Percentiles rank a stretch among this genome's conserved stretches.
Evolutionary conservation across 2,888 invertebrate genomes (phyloP).

Genomic region (Rambutsinella grinnellia): DNA sequence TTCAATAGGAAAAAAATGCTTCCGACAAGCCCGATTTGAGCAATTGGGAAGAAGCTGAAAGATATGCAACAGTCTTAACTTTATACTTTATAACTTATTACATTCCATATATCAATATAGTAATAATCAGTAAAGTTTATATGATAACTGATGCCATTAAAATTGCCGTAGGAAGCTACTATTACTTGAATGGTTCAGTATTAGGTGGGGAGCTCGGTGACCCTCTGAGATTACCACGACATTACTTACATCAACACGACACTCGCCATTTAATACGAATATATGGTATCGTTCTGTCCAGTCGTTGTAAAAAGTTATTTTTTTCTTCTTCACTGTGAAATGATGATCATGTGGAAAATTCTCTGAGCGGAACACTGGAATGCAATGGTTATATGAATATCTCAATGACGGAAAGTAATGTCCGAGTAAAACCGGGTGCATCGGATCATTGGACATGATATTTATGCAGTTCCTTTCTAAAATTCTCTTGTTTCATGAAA

Average conservation of each 20-base stretch:
- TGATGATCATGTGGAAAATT: too few relatives aligned
- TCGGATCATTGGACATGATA: slow-evolving; percentile 67
- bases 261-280: slow-evolving; percentile 51
- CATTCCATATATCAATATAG: slow-evolving; percentile 21
- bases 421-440: slow-evolving; percentile 61
- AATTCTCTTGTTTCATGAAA: slow-evolving; percentile 25
- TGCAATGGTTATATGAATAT: too few relatives aligned
- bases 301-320: not conserved
- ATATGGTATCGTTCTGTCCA: slow-evolving; percentile 1
- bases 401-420: not conserved
- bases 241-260: slow-evolving; percentile 61
- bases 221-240: slow-evolving; percentile 56
- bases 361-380: too few relatives aligned
- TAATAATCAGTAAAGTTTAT: slow-evolving; percentile 55
- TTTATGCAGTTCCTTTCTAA: slow-evolving; percentile 64
- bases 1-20: too few relatives aligned
- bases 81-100: too few relatives aligned
- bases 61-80: too few relatives aligned
- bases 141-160: slow-evolving; percentile 43
- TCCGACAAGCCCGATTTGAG: too few relatives aligned
- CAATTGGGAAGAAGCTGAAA: too few relatives aligned
- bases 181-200: too few relatives aligned
- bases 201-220: slow-evolving; percentile 23
- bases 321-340: too few relatives aligned
- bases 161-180: slow-evolving; percentile 19